Percentiles rank a stretch among this genome's conserved stretches.
Conservation (phyloP, 2,888 invertebrate species). For the Autographa pulchrina region DNA sequence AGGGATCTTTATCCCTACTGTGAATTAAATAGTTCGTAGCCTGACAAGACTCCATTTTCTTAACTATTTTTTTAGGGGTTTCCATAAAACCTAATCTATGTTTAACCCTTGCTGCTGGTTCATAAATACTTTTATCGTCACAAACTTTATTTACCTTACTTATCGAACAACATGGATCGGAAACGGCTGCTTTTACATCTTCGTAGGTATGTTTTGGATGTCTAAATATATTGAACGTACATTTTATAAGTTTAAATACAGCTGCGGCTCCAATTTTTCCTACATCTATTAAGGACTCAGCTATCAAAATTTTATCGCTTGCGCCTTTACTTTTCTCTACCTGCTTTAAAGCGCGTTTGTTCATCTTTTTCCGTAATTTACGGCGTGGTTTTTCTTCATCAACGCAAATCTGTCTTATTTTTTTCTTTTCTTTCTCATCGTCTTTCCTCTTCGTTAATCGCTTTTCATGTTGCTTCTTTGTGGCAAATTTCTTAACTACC, state of each 20-base stretch:
- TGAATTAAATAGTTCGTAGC: constrained; percentile 10
- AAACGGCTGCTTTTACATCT: neutral
- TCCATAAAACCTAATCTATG: constrained; percentile 17
- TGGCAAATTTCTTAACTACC: neutral
- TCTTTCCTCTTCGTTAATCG: neutral
- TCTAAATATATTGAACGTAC: neutral
- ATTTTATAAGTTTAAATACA: neutral
- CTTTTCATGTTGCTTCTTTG: neutral
- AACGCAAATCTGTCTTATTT: neutral
- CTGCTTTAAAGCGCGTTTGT: constrained; percentile 25
- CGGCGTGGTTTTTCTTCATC: neutral
- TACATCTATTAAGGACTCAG: constrained; percentile 16
- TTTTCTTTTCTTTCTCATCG: neutral
- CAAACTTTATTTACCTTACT: neutral
- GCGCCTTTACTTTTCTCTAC: neutral
- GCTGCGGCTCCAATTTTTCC: constrained; percentile 7
- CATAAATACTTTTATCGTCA: constrained; percentile 22
- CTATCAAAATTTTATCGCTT: neutral
- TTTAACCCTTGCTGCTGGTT: constrained; percentile 24
- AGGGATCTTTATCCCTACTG: constrained; percentile 6
- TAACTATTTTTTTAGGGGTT: neutral
- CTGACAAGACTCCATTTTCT: constrained; percentile 10
- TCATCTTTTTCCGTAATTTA: constrained; percentile 10
- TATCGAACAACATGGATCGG: neutral
- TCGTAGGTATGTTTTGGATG: constrained; percentile 2